phyloP scores from a whole-genome alignment of 2,113 vertebrate species.

The Cervus canadensis region DNA sequence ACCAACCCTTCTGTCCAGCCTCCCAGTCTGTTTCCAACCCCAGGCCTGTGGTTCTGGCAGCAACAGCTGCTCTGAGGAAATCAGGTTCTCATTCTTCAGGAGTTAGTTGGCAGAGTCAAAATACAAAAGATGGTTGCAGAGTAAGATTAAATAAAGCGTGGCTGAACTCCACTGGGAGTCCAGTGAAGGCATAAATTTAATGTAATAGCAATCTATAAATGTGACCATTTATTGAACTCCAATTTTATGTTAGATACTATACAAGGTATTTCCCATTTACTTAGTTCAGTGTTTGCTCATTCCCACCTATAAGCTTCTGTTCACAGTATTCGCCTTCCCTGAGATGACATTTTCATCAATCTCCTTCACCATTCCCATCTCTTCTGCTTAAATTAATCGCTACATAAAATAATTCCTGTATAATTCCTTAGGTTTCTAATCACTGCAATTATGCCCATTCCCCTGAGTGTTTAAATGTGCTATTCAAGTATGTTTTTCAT shows the following conservation, averaged over 20 bases:
- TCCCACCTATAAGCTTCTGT: neutral
- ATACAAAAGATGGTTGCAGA: neutral
- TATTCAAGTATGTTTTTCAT: neutral
- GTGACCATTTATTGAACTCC: neutral
- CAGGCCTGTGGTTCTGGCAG: neutral
- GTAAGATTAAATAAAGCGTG: neutral
- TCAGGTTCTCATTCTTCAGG: neutral
- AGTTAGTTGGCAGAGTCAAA: neutral
- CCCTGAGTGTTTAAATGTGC: neutral
- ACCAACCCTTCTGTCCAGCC: neutral
- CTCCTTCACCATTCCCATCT: neutral
- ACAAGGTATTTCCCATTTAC: neutral
- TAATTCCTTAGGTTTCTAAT: neutral
- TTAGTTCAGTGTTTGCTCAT: neutral
- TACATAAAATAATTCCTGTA: neutral
- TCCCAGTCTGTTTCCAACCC: neutral
- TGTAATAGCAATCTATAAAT: neutral
- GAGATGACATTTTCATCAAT: neutral
- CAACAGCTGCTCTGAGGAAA: neutral
- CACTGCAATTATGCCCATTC: neutral
- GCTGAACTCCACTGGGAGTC: neutral
- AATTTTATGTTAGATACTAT: neutral
- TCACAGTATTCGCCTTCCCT: neutral
- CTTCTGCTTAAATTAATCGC: neutral
- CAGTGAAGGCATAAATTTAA: neutral